Percentiles rank a stretch among this genome's conserved stretches.
Conservation (phyloP, 1,140 invertebrate species). For the Physella acuta region DNA sequence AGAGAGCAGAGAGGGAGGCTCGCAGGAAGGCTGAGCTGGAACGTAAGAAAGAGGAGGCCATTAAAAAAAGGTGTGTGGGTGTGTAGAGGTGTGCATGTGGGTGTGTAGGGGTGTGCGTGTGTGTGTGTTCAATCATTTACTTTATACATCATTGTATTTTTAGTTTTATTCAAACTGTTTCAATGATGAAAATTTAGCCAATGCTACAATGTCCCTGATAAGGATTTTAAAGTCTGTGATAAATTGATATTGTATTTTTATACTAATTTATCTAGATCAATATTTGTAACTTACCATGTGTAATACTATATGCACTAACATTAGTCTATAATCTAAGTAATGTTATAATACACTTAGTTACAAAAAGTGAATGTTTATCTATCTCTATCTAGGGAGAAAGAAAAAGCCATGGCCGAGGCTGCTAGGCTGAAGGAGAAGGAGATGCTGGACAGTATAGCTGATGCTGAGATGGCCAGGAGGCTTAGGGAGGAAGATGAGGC, state of each 20-base stretch:
- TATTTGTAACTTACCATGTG: no score
- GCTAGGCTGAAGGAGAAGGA: slow-evolving; percentile 42
- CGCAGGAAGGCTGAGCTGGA: slow-evolving; percentile 44
- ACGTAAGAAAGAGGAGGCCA: slow-evolving; percentile 40
- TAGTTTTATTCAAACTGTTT: no score
- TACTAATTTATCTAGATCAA: no score
- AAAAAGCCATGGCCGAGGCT: slow-evolving; percentile 39
- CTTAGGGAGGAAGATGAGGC: slow-evolving; percentile 39
- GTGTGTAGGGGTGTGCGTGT: background rate
- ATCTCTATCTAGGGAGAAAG: slow-evolving; percentile 35
- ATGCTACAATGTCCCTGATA: no score
- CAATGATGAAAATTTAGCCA: no score
- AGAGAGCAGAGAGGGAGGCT: slow-evolving; percentile 43
- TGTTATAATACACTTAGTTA: no score
- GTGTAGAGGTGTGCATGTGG: background rate
- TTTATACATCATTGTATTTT: no score
- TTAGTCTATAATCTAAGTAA: no score
- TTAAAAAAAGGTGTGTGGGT: slow-evolving; percentile 27
- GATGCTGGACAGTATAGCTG: slow-evolving; percentile 43
- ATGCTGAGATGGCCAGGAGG: slow-evolving; percentile 40
- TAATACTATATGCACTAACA: no score
- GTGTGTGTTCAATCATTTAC: background rate
- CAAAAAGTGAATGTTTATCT: no score
- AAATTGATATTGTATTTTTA: no score
- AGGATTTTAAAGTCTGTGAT: no score